Base-by-base conservation (phyloP, 2,888 invertebrate genomes). In the Campoplex capitator region DNA sequence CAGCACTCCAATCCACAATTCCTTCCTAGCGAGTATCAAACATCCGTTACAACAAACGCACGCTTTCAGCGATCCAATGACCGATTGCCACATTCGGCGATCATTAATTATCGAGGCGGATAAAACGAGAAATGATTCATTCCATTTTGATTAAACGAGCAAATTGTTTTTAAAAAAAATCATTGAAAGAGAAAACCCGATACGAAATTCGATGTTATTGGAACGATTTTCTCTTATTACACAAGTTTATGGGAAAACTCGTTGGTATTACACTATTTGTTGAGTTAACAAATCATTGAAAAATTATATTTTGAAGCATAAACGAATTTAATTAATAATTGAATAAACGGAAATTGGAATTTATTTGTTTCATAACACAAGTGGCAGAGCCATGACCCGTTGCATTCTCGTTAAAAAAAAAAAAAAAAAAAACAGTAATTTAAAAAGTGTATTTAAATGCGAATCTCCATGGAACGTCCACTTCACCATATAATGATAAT, bases 1-100 rank as follows among this genome's bases (percentile, higher is more conserved):
- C 73, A 54, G 70, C 70, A 56, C 62, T 23, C 75, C 78, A 54
- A 83, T 86, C 79, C 35, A 48, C 83, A 76, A 83, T 78, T 83
- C 65, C 65, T 79, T 75, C 28, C 28, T 56, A 42, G 8, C 58
- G 67, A 56, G 16, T 74, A 42, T 74, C 51, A n/a, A 51, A 51
- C 78, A 67, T 45, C 56, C 45, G 32, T 85, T 58, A 58, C 51
- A 62, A 74, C 13, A 18, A 35, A 56, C 23, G 38, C 11, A 56
- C 1, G 48, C 16, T n/a, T 28, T 32, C n/a, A 13, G 23, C 38
- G 7, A 54, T 51, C 2, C 54, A n/a, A 56, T 6, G 16, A 32
- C 48, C 23, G 8, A 51, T 51, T 51, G 2, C 16, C 16, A 32
- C 7, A 4, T 16, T 28, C 28, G 11, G 28, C 11, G 23, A 28